Evolutionary conservation across 2,797 vertebrate genomes (phyloP).

Genomic region (Danio kyathit): DNA sequence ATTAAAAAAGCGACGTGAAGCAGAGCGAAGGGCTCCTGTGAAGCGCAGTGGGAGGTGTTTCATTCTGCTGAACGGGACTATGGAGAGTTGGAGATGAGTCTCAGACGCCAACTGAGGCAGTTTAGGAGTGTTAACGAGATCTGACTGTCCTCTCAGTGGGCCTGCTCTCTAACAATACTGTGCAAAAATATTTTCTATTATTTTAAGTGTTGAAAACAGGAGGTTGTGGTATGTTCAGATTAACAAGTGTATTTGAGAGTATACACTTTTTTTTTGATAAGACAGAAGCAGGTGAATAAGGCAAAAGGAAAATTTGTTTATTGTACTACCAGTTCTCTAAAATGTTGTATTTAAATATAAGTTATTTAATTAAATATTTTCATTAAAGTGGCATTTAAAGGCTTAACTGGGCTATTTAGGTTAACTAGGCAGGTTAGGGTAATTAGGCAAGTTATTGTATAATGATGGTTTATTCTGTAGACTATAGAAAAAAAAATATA

Average conservation of each 20-base stretch:
- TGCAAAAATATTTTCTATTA: slow-evolving; percentile 10
- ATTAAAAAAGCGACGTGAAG: slow-evolving; percentile 61
- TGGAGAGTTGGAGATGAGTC: slow-evolving; percentile 45
- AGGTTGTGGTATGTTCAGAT: not conserved
- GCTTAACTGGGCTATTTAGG: no score
- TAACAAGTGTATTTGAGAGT: not conserved
- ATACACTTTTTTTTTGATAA: not conserved
- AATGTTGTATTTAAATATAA: no score
- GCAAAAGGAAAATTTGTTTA: no score
- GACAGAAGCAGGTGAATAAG: no score
- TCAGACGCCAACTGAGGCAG: slow-evolving; percentile 51
- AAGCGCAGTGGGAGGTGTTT: slow-evolving; percentile 60
- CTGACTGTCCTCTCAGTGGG: slow-evolving; percentile 58
- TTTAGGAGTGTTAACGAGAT: slow-evolving; percentile 66
- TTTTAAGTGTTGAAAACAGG: not conserved
- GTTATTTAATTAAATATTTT: no score
- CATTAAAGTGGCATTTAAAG: no score
- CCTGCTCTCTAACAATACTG: slow-evolving; percentile 61
- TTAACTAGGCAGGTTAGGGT: no score
- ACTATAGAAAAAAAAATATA: no score
- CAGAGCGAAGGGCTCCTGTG: slow-evolving; percentile 36
- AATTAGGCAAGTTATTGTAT: no score
- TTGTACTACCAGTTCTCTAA: no score
- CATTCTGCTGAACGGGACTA: slow-evolving; percentile 45
- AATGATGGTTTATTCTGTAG: no score